Evolutionary conservation across 2,797 vertebrate genomes (phyloP).

Genomic region (Synanceia verrucosa): DNA sequence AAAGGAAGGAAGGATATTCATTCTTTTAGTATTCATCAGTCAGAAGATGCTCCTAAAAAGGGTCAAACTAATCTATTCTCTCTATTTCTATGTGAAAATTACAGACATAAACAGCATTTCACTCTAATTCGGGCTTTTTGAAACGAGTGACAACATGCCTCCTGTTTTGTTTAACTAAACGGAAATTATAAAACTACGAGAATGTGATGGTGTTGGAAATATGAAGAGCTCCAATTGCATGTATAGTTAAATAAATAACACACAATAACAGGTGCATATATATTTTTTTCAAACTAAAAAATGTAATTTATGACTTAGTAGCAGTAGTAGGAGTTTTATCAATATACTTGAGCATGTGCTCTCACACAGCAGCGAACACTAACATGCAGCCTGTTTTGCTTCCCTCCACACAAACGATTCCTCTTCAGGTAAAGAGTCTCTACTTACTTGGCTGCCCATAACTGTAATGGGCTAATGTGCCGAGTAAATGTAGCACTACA

Average conservation of each 20-base stretch:
- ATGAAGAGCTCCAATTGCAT: too few species aligned
- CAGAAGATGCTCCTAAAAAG: neutral
- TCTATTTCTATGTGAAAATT: too few species aligned
- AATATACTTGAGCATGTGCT: neutral
- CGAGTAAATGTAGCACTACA: conserved; percentile 73
- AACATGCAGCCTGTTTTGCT: conserved; percentile 25
- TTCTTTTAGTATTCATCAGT: neutral
- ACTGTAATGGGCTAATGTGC: conserved; percentile 75
- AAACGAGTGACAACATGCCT: rapidly evolving
- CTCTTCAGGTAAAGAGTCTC: conserved; percentile 75
- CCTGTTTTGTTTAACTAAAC: neutral
- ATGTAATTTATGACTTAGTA: neutral
- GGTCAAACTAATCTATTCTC: neutral
- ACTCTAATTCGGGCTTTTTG: neutral
- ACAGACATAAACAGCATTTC: neutral
- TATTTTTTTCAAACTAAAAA: neutral
- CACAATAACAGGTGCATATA: neutral
- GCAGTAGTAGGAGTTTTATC: neutral
- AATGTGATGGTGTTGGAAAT: neutral
- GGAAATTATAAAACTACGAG: neutral
- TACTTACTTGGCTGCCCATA: conserved; percentile 63
- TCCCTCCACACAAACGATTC: conserved; percentile 54
- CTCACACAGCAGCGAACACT: neutral
- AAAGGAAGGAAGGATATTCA: neutral
- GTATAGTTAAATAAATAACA: too few species aligned